Conservation (phyloP, 2,888 invertebrate genomes). For the Pristionchus mayeri region DNA sequence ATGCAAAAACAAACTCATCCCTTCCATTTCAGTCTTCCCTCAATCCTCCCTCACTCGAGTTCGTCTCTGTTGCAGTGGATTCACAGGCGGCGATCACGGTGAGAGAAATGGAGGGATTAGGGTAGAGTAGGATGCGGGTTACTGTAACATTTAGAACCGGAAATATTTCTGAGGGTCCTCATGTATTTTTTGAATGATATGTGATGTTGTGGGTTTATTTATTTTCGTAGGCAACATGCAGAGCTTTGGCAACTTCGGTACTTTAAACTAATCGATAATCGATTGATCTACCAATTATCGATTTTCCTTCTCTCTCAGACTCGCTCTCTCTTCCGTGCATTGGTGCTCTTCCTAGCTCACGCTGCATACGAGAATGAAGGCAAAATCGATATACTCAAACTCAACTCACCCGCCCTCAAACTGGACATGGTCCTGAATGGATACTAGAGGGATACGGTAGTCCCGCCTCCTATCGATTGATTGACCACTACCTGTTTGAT, state of each 20-base stretch:
- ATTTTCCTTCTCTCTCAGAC: background rate
- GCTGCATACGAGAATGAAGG: conserved; percentile 5
- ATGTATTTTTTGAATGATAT: too few species aligned
- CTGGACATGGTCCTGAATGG: conserved; percentile 35
- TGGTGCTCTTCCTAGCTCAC: conserved; percentile 32
- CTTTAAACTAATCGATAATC: background rate
- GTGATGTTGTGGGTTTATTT: too few species aligned
- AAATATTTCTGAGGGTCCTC: too few species aligned
- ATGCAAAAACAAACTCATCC: background rate
- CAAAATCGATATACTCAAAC: conserved; percentile 4
- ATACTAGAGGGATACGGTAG: background rate
- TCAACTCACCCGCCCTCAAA: conserved; percentile 19
- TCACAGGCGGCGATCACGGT: conserved; percentile 27
- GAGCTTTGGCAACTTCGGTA: too few species aligned
- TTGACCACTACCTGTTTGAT: background rate
- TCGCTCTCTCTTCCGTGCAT: conserved; percentile 24
- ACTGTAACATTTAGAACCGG: background rate
- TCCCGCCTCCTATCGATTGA: background rate
- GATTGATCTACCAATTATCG: background rate
- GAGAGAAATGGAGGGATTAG: background rate
- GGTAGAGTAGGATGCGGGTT: background rate
- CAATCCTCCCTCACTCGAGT: conserved; percentile 41
- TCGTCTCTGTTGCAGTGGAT: conserved; percentile 28
- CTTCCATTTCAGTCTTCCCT: conserved; percentile 6
- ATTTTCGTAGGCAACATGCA: too few species aligned